These are phyloP conservation scores for Gyps fulvus DNA, from an alignment of 2,113 vertebrate genomes.

Conservation along the genomic window DNA sequence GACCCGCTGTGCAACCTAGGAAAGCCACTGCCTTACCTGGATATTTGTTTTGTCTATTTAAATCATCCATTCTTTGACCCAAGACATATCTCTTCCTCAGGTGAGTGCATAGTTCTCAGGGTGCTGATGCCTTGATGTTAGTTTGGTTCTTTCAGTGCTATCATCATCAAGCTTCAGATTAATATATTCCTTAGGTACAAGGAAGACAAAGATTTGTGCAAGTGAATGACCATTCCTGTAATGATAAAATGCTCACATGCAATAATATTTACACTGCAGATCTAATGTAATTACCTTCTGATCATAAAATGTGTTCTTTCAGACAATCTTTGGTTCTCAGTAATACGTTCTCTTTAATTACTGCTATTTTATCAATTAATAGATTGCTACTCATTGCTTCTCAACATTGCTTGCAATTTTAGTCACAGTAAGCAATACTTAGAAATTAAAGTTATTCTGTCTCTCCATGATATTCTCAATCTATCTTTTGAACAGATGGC, in stretches of 20 bases:
- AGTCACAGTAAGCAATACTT: neutral
- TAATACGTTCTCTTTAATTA: neutral
- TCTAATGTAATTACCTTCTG: neutral
- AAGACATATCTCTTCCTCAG: neutral
- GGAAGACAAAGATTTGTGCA: neutral
- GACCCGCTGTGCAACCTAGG: neutral
- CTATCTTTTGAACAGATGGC: neutral
- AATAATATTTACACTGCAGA: neutral
- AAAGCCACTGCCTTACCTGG: neutral
- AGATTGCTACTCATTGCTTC: neutral
- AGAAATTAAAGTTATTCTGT: neutral
- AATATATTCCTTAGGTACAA: neutral
- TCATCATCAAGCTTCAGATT: neutral
- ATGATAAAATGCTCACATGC: neutral
- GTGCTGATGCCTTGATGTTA: neutral
- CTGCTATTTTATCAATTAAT: neutral
- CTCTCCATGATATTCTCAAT: neutral
- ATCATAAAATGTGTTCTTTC: neutral
- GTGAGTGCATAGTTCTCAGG: neutral
- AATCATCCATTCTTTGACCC: neutral
- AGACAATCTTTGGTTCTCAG: neutral
- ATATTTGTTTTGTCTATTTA: neutral
- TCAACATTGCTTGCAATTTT: neutral
- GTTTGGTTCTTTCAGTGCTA: neutral
- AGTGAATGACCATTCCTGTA: neutral